Percentiles rank a stretch among this genome's conserved stretches.
These are phyloP conservation scores for Hartigia nigra DNA, from an alignment of 2,888 invertebrate genomes.

Conservation along the genomic window DNA sequence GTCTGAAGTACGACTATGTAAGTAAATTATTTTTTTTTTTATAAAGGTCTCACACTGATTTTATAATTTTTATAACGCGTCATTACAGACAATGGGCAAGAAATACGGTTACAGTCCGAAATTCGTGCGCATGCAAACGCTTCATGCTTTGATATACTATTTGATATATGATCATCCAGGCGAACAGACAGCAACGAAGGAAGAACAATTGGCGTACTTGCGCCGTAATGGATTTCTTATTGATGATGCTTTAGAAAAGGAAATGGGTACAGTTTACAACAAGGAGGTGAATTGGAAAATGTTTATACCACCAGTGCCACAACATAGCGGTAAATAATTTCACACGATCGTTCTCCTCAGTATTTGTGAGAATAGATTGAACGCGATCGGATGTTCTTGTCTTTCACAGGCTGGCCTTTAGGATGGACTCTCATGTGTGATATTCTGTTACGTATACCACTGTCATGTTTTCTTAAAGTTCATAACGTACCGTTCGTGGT, in stretches of 20 bases:
- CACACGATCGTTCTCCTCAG: neutral
- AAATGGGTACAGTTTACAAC: constrained; percentile 68
- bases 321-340: constrained; percentile 65
- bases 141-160: constrained; percentile 79
- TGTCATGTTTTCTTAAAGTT: constrained; percentile 77
- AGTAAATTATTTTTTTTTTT: constrained; percentile 8
- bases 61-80: neutral
- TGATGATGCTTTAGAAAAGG: constrained; percentile 62
- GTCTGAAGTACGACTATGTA: constrained; percentile 23
- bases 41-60: neutral
- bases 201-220: constrained; percentile 46
- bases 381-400: neutral
- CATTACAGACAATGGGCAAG: constrained; percentile 57
- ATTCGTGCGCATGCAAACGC: constrained; percentile 73
- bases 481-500: constrained; percentile 71
- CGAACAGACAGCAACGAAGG: constrained; percentile 42
- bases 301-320: constrained; percentile 77
- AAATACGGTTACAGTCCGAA: constrained; percentile 72
- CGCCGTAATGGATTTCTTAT: constrained; percentile 51
- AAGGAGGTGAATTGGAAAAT: constrained; percentile 75
- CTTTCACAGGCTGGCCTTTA: constrained; percentile 66
- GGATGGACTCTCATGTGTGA: constrained; percentile 81
- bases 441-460: constrained; percentile 75
- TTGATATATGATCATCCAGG: constrained; percentile 72
- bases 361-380: neutral